phyloP scores from a whole-genome alignment of 2,888 invertebrate genomes.

The Synergus japonicus region DNA sequence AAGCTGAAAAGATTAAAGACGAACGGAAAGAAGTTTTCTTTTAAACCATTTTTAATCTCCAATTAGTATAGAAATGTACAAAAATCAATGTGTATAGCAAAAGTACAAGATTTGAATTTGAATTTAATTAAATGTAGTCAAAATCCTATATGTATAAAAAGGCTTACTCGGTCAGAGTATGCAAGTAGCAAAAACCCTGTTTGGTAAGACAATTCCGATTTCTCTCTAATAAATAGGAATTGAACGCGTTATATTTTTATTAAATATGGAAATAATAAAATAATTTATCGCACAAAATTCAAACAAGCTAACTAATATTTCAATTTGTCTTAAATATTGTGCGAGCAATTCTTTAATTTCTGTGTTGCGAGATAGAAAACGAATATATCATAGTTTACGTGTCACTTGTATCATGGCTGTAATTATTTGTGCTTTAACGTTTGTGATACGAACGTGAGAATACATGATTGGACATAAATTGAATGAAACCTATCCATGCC shows the following conservation, averaged over 20 bases:
- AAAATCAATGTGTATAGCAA: background rate
- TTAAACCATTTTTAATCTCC: background rate
- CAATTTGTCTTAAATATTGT: constrained; percentile 11
- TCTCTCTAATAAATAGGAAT: too few relatives aligned
- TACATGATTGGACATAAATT: constrained; percentile 16
- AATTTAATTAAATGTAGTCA: too few relatives aligned
- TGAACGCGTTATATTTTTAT: too few relatives aligned
- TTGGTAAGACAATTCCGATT: too few relatives aligned
- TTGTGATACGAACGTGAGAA: constrained; percentile 14
- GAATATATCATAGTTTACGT: constrained; percentile 24
- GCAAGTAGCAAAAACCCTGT: too few relatives aligned
- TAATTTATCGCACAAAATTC: background rate
- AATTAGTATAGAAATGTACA: background rate
- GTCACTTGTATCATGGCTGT: constrained; percentile 21
- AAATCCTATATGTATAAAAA: too few relatives aligned
- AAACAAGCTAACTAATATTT: background rate
- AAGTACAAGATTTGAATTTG: too few relatives aligned
- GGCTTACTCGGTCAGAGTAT: too few relatives aligned
- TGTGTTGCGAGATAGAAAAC: constrained; percentile 1
- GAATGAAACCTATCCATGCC: constrained; percentile 12
- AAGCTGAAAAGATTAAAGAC: background rate
- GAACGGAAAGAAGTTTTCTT: background rate
- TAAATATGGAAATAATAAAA: background rate
- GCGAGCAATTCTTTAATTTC: background rate
- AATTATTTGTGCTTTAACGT: constrained; percentile 22